Percentiles rank a stretch among this genome's conserved stretches.
Evolutionary conservation across 92 coral and sea anemone genomes (phyloP).

Genomic region (Desmophyllum pertusum): DNA sequence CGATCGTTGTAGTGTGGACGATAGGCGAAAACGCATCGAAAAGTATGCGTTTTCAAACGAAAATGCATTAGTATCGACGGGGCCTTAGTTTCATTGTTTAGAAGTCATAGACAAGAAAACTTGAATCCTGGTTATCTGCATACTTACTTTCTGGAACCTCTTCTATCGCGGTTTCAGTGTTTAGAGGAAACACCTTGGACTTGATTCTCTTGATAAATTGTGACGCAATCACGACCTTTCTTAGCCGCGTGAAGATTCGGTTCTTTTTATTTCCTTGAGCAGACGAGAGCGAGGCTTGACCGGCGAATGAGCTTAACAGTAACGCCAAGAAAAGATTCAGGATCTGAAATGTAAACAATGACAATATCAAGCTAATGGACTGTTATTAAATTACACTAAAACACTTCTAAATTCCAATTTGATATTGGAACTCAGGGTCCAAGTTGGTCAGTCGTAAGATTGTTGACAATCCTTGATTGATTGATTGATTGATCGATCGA

Average conservation of each 20-base stretch:
- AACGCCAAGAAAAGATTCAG: conserved; percentile 88
- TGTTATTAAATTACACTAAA: not conserved
- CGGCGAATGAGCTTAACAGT: conserved; percentile 84
- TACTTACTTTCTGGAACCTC: conserved; percentile 1
- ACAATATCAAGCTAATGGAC: not conserved
- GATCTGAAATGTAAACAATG: conserved; percentile 57
- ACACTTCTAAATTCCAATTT: too few relatives aligned
- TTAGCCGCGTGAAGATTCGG: conserved; percentile 28
- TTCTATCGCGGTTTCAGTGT: not conserved
- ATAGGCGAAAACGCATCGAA: too few relatives aligned
- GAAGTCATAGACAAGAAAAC: not conserved
- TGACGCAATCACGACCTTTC: conserved; percentile 40
- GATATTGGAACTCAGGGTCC: too few relatives aligned
- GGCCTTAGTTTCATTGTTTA: too few relatives aligned
- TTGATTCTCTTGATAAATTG: conserved; percentile 43
- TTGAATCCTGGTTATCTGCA: not conserved
- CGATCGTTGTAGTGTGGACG: too few relatives aligned
- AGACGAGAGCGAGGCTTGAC: conserved; percentile 46
- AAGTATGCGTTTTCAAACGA: too few relatives aligned
- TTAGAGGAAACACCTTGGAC: conserved; percentile 36
- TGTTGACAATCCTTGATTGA: too few relatives aligned
- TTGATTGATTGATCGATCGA: too few relatives aligned
- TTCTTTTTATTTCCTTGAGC: conserved; percentile 14
- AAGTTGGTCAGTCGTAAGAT: too few relatives aligned
- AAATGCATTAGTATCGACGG: too few relatives aligned